Base-by-base conservation (phyloP, 1,140 invertebrate species). In the Aphelinus certus region DNA sequence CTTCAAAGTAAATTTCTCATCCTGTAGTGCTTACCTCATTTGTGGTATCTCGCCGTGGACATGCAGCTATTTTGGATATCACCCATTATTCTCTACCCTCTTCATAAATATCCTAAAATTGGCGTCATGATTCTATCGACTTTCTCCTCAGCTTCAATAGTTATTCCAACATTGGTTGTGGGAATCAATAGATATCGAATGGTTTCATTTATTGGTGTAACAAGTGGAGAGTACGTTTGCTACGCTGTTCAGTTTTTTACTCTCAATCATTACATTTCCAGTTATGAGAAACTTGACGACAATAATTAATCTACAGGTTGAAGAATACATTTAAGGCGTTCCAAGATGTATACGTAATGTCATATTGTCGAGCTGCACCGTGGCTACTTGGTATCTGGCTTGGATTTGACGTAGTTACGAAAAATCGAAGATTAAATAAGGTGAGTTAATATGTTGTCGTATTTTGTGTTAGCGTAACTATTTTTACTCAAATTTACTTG, bases 21-120 rank as follows among this genome's bases (percentile, higher is more conserved):
- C 60, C 60, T 63, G 49, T 60, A 85, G 84, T 88, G 88, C 77
- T 72, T 86, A 46, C 79, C 78, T 2, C 86, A 88, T 69, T 80
- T 82, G 7, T 89, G 88, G 88, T 88, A 87, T 70, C 76, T 88
- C 10, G 79, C 83, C 5, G 83, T 84, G 3, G 87, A 88, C 75
- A 87, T 85, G 84, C 87, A 88, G 65, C 70, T 87, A 6, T 86
- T 80, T 66, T 74, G 81, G 47, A 48, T 85, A 26, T 83, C 86
- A 42, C 88, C 87, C 49, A 10, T 88, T 3, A 80, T 88, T 66
- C 76, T 88, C 1, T 80, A 83, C 55, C 79, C 83, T 0, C 74
- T 88, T 7, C 65, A 63, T 6, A 81, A 78, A 65, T 80, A 70
- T 61, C 79, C 79, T 3, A 80, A 77, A 76, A 45, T 79, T 1